Conservation (phyloP, 37 sponge, comb jelly and placozoan genomes). For the Spongia lamella region DNA sequence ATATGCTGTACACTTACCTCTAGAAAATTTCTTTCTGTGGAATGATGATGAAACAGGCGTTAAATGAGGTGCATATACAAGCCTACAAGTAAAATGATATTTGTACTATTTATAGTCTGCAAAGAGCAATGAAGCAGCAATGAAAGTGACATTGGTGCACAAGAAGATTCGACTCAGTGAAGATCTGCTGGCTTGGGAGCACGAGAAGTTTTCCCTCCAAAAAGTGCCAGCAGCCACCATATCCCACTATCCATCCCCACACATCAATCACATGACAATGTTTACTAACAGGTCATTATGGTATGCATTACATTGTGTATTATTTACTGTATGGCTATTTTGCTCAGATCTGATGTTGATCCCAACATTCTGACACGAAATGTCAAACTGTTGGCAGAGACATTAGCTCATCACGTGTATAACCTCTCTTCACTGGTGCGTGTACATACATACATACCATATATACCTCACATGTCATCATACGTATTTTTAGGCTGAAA, state of each 20-base stretch:
- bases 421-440: conserved; percentile 50
- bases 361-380: conserved; percentile 38
- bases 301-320: background rate
- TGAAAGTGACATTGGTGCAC: conserved; percentile 39
- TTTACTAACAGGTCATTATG: conserved; percentile 67
- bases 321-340: no score
- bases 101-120: background rate
- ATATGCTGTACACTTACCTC: no score
- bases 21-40: no score
- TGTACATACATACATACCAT: no score
- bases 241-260: conserved; percentile 32
- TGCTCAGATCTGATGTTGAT: no score
- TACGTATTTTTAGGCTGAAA: background rate
- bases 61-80: no score
- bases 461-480: background rate
- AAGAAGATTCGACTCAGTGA: conserved; percentile 87
- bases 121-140: background rate
- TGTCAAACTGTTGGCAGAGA: conserved; percentile 74
- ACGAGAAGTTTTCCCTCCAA: conserved; percentile 89
- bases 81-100: no score
- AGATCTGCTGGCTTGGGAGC: conserved; percentile 89
- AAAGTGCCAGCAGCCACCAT: conserved; percentile 85
- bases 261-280: conserved; percentile 47
- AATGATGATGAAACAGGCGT: no score
- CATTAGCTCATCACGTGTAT: conserved; percentile 64